phyloP scores from a whole-genome alignment of 2,113 vertebrate genomes.

The Mustelus asterias region DNA sequence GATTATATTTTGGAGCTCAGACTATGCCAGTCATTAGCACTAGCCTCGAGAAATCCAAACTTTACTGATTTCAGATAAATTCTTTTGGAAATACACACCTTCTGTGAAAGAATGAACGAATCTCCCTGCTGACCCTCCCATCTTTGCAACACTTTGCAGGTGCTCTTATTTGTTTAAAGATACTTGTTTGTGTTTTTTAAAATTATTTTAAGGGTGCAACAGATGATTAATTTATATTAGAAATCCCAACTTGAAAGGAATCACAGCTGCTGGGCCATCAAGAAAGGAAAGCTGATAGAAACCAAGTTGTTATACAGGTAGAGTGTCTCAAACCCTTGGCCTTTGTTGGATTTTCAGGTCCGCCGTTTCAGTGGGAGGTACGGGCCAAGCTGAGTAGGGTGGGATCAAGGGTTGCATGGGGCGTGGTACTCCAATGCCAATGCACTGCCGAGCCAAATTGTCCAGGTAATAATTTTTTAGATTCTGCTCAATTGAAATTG shows the following conservation, averaged over 20 bases:
- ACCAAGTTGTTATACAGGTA: neutral
- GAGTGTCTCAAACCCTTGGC: too few relatives aligned
- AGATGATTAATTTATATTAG: neutral
- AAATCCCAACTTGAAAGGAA: neutral
- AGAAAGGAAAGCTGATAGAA: neutral
- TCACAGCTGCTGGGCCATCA: neutral
- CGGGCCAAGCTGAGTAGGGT: too few relatives aligned
- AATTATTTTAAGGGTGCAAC: neutral
- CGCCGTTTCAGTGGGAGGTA: too few relatives aligned
- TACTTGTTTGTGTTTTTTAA: neutral
- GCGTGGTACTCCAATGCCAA: too few relatives aligned
- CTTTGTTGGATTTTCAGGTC: too few relatives aligned
- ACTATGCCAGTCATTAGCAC: neutral
- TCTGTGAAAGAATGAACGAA: neutral
- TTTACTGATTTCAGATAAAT: neutral
- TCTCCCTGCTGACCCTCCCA: neutral
- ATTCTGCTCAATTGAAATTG: too few relatives aligned
- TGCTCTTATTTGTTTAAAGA: neutral
- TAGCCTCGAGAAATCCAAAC: neutral
- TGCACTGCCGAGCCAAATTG: too few relatives aligned
- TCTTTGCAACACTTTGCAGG: neutral
- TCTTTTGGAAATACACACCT: neutral
- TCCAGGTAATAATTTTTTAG: too few relatives aligned
- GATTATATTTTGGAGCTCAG: neutral
- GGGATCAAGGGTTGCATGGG: too few relatives aligned